Evolutionary conservation across 2,888 invertebrate species (phyloP), one percentile per base, ranked within the genome.

Genomic region (Epsilonema sp.): DNA sequence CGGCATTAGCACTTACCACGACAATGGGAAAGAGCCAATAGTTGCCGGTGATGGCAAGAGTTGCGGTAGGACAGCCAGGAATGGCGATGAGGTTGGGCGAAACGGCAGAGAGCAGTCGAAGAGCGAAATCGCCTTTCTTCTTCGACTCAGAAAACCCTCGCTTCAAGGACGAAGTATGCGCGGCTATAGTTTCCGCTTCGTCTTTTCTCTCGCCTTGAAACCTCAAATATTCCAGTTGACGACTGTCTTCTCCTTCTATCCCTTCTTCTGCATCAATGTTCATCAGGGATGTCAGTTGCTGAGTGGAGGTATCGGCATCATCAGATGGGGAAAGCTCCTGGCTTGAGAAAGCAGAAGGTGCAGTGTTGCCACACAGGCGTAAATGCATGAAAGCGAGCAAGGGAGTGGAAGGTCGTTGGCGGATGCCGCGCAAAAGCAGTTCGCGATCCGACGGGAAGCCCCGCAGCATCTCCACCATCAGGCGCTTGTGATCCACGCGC

Each of bases 401-500:
- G 1, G 67, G 60, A 8, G 54, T 53, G 24, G 58, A 61, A 1
- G 67, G 67, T 45, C 56, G 59, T 24, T 59, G 55, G 20, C 65
- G 58, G 25, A 67, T 61, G 44, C 51, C 54, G 20, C 52, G 40
- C 13, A 64, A 47, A 52, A 65, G 51, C n/a, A n/a, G n/a, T n/a
- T n/a, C n/a, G n/a, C n/a, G n/a, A 2, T 60, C 50, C 37, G 57
- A 52, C 1, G 66, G 65, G 51, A 67, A 67, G 5, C 65, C 65
- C 20, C 67, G 53, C 26, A 67, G 48, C 53, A 59, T 44, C 16
- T 53, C 53, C 2, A 66, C 58, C 11, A 62, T 59, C 11, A 13
- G n/a, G 19, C 13, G 5, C 46, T 65, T 60, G 49, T 61, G 56
- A 49, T 66, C 61, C 8, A 57, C 55, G 25, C 57, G 48, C 13